phyloP scores from a whole-genome alignment of 1,140 invertebrate genomes.

The Trinorchestia longiramus region DNA sequence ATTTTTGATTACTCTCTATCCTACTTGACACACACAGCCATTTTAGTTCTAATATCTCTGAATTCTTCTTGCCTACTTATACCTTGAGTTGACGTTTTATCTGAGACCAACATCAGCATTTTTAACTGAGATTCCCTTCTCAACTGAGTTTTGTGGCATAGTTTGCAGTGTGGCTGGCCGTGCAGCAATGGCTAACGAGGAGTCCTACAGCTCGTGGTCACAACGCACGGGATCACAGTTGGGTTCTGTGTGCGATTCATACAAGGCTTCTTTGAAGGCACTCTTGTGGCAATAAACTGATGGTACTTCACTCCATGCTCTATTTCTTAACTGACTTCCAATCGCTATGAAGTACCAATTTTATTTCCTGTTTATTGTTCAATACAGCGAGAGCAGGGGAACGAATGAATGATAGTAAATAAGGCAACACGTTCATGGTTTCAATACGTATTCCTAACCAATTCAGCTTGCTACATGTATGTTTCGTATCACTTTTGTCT shows the following conservation, averaged over 20 bases:
- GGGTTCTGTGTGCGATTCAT: background rate
- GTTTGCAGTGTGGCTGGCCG: background rate
- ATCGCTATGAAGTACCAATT: background rate
- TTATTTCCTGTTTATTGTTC: background rate
- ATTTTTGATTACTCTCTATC: too few relatives aligned
- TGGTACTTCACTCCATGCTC: background rate
- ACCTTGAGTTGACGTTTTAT: too few relatives aligned
- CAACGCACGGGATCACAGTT: background rate
- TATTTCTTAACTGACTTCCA: background rate
- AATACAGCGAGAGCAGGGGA: background rate
- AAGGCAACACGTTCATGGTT: background rate
- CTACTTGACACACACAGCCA: too few relatives aligned
- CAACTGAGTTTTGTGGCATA: background rate
- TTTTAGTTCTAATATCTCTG: too few relatives aligned
- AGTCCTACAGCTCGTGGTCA: background rate
- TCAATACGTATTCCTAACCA: background rate
- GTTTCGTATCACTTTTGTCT: background rate
- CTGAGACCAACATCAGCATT: too few relatives aligned
- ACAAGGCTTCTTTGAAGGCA: background rate
- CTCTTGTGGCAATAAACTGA: background rate
- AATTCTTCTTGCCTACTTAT: too few relatives aligned
- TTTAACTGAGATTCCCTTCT: background rate
- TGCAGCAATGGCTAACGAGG: background rate
- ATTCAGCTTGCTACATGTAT: background rate
- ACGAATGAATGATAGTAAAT: background rate